Evolutionary conservation across 2,797 vertebrate genomes (phyloP).

Genomic region (Acanthurus tractus): DNA sequence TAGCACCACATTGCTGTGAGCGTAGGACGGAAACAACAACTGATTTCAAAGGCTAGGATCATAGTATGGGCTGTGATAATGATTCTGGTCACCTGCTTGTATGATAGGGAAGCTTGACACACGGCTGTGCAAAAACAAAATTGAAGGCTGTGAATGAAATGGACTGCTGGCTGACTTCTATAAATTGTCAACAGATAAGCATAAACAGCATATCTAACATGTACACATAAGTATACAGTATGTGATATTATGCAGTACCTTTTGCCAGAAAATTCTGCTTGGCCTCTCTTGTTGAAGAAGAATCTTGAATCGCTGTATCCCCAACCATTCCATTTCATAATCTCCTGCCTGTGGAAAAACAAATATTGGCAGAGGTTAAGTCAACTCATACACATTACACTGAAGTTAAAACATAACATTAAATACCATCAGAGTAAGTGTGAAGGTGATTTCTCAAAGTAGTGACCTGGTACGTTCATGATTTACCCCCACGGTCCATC

Average conservation of each 20-base stretch:
- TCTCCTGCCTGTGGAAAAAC: slow-evolving; percentile 90
- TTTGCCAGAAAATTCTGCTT: slow-evolving; percentile 96
- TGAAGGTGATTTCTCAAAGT: slow-evolving; percentile 18
- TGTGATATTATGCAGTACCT: slow-evolving; percentile 83
- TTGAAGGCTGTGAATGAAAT: slow-evolving; percentile 19
- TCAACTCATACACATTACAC: slow-evolving; percentile 7
- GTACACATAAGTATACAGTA: background rate
- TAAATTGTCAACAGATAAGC: background rate
- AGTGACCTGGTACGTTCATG: background rate
- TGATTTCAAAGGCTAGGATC: slow-evolving; percentile 40
- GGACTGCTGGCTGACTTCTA: background rate
- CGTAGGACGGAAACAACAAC: slow-evolving; percentile 25
- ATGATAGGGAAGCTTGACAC: slow-evolving; percentile 21
- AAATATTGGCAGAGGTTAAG: slow-evolving; percentile 53
- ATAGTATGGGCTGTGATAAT: slow-evolving; percentile 39
- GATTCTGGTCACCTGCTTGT: slow-evolving; percentile 30
- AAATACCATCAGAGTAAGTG: slow-evolving; percentile 21
- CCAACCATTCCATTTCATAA: slow-evolving; percentile 99
- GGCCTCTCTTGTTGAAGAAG: slow-evolving; percentile 96
- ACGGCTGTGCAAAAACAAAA: background rate
- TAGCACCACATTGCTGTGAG: slow-evolving; percentile 76
- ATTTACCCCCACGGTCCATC: slow-evolving; percentile 6
- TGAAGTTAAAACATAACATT: slow-evolving; percentile 8
- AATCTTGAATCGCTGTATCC: slow-evolving; percentile 97
- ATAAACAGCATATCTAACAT: background rate